phyloP scores from a whole-genome alignment of 2,113 vertebrate species.

The Odontesthes bonariensis region DNA sequence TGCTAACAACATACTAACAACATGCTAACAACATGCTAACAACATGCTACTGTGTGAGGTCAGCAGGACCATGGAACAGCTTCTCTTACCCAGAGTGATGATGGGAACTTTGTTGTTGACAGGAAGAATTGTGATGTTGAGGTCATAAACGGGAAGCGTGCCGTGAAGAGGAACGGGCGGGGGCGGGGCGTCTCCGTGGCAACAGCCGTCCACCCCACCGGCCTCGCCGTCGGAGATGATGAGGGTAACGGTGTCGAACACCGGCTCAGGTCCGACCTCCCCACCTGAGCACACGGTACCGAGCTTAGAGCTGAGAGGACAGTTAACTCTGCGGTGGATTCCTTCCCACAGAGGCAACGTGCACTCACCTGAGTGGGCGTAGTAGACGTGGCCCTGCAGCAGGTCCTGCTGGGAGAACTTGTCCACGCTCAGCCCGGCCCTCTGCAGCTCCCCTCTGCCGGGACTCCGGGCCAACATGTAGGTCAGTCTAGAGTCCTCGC shows the following conservation, averaged over 20 bases:
- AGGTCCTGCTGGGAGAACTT: constrained; percentile 82
- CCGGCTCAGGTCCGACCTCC: constrained; percentile 76
- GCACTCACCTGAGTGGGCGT: constrained; percentile 74
- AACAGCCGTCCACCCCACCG: constrained; percentile 67
- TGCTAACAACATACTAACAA: too few relatives aligned
- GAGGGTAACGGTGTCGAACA: constrained; percentile 70
- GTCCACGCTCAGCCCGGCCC: constrained; percentile 65
- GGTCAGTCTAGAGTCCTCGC: constrained; percentile 69
- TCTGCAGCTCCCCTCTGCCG: constrained; percentile 67
- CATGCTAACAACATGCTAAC: too few relatives aligned
- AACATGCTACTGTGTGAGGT: too few relatives aligned
- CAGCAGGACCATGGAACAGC: too few relatives aligned
- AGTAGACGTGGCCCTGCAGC: constrained; percentile 79
- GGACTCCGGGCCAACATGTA: constrained; percentile 76
- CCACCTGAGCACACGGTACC: constrained; percentile 56
- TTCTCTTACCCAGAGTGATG: constrained; percentile 50
- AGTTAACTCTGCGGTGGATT: too few relatives aligned
- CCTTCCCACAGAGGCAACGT: too few relatives aligned
- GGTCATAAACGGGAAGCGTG: constrained; percentile 81
- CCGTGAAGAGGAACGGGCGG: constrained; percentile 74
- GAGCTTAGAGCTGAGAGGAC: too few relatives aligned
- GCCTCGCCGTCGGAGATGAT: constrained; percentile 81
- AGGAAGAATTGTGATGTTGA: constrained; percentile 81
- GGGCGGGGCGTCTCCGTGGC: constrained; percentile 69
- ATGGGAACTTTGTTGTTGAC: constrained; percentile 77